A percentile compares a stretch with the other conserved stretches of the same genome.
Conservation (phyloP, 1,140 invertebrate species). For the Cryptotermes secundus region DNA sequence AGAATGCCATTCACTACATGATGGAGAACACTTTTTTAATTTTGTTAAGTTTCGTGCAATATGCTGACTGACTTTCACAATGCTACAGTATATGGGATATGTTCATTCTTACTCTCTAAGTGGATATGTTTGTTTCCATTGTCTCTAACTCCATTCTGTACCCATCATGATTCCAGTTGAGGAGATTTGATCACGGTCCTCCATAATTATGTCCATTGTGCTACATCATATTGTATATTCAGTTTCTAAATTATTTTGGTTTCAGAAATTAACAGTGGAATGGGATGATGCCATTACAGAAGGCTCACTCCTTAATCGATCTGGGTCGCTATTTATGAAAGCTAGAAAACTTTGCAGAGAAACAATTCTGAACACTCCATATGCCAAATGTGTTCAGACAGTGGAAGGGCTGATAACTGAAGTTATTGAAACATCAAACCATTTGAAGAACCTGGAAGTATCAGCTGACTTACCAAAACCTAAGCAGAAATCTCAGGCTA, state of each 20-base stretch:
- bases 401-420: slow-evolving; percentile 65
- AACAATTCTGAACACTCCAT: slow-evolving; percentile 55
- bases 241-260: not conserved
- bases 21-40: no score
- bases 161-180: no score
- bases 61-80: no score
- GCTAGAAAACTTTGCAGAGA: slow-evolving; percentile 63
- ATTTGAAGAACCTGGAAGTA: slow-evolving; percentile 50
- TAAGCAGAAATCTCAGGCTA: slow-evolving; percentile 78
- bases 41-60: no score
- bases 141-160: no score
- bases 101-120: no score
- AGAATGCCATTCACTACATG: no score
- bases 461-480: not conserved
- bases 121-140: no score
- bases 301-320: not conserved
- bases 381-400: slow-evolving; percentile 56
- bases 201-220: no score
- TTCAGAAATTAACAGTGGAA: not conserved
- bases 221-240: no score
- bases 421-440: slow-evolving; percentile 61
- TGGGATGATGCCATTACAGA: not conserved
- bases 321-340: slow-evolving; percentile 51
- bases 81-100: no score
- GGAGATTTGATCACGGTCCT: no score